These are phyloP conservation scores for Allophyes oxyacanthae DNA, from an alignment of 2,888 invertebrate species.

Conservation along the genomic window DNA sequence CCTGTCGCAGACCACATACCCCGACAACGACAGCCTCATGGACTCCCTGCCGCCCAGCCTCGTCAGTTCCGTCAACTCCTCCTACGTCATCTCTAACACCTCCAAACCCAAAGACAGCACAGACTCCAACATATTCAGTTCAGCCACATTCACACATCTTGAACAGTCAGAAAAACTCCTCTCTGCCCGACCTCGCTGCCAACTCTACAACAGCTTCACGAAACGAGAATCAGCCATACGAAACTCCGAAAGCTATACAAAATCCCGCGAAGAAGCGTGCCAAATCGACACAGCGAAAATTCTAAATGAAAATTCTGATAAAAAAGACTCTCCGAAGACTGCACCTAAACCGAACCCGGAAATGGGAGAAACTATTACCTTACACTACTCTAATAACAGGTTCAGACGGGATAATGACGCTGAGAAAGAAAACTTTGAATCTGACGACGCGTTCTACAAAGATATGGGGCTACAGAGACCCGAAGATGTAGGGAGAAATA, in stretches of 20 bases:
- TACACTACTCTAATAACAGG: conserved; percentile 82
- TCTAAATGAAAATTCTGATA: conserved; percentile 79
- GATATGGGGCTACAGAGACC: conserved; percentile 77
- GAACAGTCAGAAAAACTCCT: conserved; percentile 82
- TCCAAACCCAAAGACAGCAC: conserved; percentile 71
- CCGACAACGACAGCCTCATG: conserved; percentile 83
- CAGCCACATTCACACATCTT: conserved; percentile 82
- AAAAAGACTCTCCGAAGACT: conserved; percentile 69
- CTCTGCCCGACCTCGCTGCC: conserved; percentile 76
- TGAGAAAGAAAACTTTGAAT: conserved; percentile 84
- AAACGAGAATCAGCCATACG: conserved; percentile 74
- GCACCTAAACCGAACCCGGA: conserved; percentile 64
- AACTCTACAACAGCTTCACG: conserved; percentile 75
- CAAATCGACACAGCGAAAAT: conserved; percentile 81
- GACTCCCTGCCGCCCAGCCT: conserved; percentile 85
- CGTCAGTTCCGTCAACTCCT: conserved; percentile 84
- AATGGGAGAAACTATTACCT: conserved; percentile 79
- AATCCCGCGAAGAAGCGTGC: conserved; percentile 79
- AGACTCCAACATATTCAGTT: conserved; percentile 82
- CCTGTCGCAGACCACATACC: conserved; percentile 85
- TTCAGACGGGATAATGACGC: conserved; percentile 74
- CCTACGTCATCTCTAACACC: conserved; percentile 76
- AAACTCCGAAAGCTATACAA: conserved; percentile 82
- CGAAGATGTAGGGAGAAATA: conserved; percentile 72
- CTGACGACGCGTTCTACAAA: conserved; percentile 82